Conservation (phyloP, 2,797 vertebrate genomes). For the Syngnathus acus region DNA sequence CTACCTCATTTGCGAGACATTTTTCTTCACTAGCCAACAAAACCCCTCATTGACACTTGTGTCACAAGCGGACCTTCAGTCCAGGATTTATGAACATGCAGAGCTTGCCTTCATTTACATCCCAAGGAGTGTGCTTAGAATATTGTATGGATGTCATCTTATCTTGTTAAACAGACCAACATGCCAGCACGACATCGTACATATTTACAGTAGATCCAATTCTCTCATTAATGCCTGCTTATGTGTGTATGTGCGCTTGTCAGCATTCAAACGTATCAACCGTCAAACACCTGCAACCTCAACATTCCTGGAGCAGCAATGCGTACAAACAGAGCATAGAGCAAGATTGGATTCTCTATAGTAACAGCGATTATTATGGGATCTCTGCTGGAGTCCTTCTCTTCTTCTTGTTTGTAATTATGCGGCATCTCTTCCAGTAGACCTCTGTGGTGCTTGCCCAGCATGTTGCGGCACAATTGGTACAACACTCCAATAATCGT, state of each 20-base stretch:
- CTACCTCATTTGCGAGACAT: not conserved
- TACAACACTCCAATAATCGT: too few species aligned
- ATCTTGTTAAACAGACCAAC: slow-evolving; percentile 11
- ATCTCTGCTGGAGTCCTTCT: too few species aligned
- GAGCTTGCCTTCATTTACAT: slow-evolving; percentile 12
- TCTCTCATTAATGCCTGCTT: slow-evolving; percentile 12
- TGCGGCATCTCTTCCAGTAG: too few species aligned
- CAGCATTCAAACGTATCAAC: too few species aligned
- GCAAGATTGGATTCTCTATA: too few species aligned
- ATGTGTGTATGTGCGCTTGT: not conserved
- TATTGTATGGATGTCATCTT: slow-evolving; percentile 13
- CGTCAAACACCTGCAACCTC: too few species aligned
- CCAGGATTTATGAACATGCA: slow-evolving; percentile 9
- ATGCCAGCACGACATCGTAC: slow-evolving; percentile 11
- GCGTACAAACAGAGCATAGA: too few species aligned
- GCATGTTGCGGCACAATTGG: too few species aligned
- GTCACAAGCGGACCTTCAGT: slow-evolving; percentile 7
- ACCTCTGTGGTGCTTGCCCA: too few species aligned
- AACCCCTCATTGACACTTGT: slow-evolving; percentile 1
- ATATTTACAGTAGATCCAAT: slow-evolving; percentile 1
- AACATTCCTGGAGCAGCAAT: too few species aligned
- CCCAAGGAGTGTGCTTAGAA: slow-evolving; percentile 16
- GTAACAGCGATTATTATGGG: too few species aligned
- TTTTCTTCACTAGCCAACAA: not conserved
- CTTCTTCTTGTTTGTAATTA: too few species aligned